These are phyloP conservation scores for Holothuria glaberrima DNA, from an alignment of 35 echinoderm and acorn worm genomes.

Conservation along the genomic window DNA sequence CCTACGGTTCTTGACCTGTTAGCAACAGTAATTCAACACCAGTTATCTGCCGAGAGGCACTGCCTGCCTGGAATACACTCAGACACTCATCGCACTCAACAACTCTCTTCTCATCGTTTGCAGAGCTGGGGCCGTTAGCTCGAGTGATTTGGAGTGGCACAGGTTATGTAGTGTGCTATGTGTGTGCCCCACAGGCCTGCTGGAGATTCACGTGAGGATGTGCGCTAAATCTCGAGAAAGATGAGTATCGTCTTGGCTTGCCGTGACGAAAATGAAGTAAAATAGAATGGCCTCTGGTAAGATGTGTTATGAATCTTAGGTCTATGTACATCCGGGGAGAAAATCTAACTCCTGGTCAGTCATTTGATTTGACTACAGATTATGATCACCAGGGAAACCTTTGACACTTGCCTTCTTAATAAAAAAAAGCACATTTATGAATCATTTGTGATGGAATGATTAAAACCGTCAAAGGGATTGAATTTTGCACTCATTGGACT, in stretches of 20 bases:
- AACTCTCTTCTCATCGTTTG: slow-evolving; percentile 28
- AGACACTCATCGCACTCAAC: slow-evolving; percentile 38
- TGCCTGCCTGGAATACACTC: slow-evolving; percentile 49
- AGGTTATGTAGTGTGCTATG: slow-evolving; percentile 28
- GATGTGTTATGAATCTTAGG: slow-evolving; percentile 7
- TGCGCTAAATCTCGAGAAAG: slow-evolving; percentile 23
- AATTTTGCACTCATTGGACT: too few species aligned
- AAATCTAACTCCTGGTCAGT: slow-evolving; percentile 21
- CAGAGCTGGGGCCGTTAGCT: slow-evolving; percentile 51
- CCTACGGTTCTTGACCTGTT: slow-evolving; percentile 55
- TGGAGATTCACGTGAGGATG: neutral
- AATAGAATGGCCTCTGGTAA: slow-evolving; percentile 50
- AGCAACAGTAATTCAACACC: slow-evolving; percentile 54
- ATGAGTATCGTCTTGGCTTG: slow-evolving; percentile 5
- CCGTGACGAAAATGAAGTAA: slow-evolving; percentile 36
- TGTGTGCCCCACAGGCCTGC: slow-evolving; percentile 41
- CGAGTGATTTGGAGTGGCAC: slow-evolving; percentile 41
- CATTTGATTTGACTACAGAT: neutral
- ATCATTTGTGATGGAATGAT: too few species aligned
- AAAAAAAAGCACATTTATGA: too few species aligned
- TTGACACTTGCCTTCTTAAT: too few species aligned
- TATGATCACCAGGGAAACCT: too few species aligned
- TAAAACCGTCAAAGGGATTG: too few species aligned
- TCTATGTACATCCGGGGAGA: neutral
- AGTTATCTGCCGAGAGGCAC: slow-evolving; percentile 41